Conservation (phyloP, 2,113 vertebrate species). For the Chaenogobius annularis region DNA sequence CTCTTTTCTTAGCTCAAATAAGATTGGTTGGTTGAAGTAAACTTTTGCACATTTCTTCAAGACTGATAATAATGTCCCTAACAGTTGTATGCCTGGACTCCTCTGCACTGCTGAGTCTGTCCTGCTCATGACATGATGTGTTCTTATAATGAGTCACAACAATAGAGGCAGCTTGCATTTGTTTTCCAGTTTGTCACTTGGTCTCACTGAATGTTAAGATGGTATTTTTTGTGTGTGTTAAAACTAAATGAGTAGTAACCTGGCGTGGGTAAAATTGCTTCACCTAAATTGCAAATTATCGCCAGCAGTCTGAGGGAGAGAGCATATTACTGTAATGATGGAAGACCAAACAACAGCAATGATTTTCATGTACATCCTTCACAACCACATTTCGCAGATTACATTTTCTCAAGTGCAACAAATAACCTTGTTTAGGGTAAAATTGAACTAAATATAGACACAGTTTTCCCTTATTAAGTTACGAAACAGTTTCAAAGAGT, state of each 20-base stretch:
- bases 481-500: background rate
- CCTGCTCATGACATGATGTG: background rate
- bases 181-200: background rate
- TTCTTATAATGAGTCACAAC: background rate
- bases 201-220: conserved; percentile 5
- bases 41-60: background rate
- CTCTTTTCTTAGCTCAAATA: background rate
- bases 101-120: background rate
- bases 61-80: background rate
- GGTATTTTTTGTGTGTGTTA: background rate
- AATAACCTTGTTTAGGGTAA: conserved; percentile 44
- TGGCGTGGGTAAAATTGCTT: conserved; percentile 22
- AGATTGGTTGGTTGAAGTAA: background rate
- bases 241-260: conserved; percentile 9
- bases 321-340: conserved; percentile 18
- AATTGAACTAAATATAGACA: conserved; percentile 39
- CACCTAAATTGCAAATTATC: conserved; percentile 48
- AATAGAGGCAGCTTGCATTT: conserved; percentile 6
- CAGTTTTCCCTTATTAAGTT: conserved; percentile 20
- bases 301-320: conserved; percentile 15
- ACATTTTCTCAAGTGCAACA: conserved; percentile 12
- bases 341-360: conserved; percentile 26
- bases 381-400: conserved; percentile 18
- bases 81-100: background rate
- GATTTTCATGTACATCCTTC: conserved; percentile 21